Percentiles rank a stretch among this genome's conserved stretches.
These are phyloP conservation scores for Prochilodus magdalenae DNA, from an alignment of 2,113 vertebrate genomes.

Conservation along the genomic window DNA sequence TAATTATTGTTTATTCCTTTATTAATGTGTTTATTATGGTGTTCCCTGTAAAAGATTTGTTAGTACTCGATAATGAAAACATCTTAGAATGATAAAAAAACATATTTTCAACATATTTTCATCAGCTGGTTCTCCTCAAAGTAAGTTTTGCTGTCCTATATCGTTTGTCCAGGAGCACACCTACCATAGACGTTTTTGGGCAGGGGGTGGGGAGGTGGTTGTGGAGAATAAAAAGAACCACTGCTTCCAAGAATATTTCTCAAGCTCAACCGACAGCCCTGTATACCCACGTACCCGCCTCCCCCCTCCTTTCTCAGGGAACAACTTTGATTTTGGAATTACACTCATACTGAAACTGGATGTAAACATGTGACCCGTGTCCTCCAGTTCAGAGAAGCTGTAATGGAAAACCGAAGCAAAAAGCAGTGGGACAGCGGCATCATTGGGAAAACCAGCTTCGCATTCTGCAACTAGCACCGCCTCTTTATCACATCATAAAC, in stretches of 20 bases:
- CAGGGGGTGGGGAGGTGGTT: too few relatives aligned
- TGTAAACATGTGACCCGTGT: slow-evolving; percentile 13
- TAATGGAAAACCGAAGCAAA: slow-evolving; percentile 25
- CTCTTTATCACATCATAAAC: slow-evolving; percentile 80
- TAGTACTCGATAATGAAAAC: too few relatives aligned
- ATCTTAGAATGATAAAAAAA: too few relatives aligned
- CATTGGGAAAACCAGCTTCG: slow-evolving; percentile 48
- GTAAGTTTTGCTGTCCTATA: too few relatives aligned
- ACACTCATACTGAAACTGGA: background rate
- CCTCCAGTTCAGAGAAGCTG: slow-evolving; percentile 11
- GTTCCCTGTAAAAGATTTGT: too few relatives aligned
- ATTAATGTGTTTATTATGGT: too few relatives aligned
- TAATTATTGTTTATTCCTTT: too few relatives aligned
- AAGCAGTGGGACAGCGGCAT: background rate
- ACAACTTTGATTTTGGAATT: background rate
- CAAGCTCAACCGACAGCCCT: background rate
- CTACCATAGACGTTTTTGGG: background rate
- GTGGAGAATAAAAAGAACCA: background rate
- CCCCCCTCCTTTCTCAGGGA: too few relatives aligned
- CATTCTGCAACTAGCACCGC: slow-evolving; percentile 58
- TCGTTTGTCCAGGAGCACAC: too few relatives aligned
- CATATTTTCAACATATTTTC: too few relatives aligned
- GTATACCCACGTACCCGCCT: background rate
- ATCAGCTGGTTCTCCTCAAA: too few relatives aligned
- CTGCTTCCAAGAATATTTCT: background rate